These are phyloP conservation scores for Flexamia atlantica DNA, from an alignment of 2,888 invertebrate species.

Conservation along the genomic window DNA sequence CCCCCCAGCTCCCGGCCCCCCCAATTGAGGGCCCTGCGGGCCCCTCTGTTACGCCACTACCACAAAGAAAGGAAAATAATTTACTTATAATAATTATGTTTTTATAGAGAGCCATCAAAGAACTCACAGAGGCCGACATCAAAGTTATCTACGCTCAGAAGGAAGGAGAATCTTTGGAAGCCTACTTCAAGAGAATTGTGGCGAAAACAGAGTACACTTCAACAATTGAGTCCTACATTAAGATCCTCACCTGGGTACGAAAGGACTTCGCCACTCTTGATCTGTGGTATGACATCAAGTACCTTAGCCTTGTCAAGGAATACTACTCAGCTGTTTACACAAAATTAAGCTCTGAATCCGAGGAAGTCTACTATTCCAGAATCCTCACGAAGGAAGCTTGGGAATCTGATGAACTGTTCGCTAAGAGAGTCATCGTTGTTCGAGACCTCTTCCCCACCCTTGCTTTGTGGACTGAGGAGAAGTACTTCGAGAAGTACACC, in stretches of 20 bases:
- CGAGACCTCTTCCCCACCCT: slow-evolving; percentile 20
- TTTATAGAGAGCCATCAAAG: slow-evolving; percentile 1
- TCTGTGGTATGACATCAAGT: slow-evolving; percentile 37
- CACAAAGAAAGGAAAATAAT: too few relatives aligned
- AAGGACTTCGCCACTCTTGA: slow-evolving; percentile 5
- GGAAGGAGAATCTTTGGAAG: not conserved
- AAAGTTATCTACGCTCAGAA: not conserved
- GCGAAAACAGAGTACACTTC: not conserved
- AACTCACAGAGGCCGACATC: slow-evolving; percentile 1
- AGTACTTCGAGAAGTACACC: slow-evolving; percentile 30
- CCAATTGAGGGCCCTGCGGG: too few relatives aligned
- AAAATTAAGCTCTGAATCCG: not conserved
- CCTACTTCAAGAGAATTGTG: slow-evolving; percentile 19
- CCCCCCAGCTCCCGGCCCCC: too few relatives aligned
- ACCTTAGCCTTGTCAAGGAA: not conserved
- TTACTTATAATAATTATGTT: too few relatives aligned
- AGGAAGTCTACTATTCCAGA: slow-evolving; percentile 11
- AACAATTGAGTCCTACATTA: not conserved
- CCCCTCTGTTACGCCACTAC: too few relatives aligned
- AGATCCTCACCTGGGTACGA: slow-evolving; percentile 1
- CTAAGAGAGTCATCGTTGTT: slow-evolving; percentile 13
- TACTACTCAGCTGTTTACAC: slow-evolving; percentile 11
- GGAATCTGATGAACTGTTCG: slow-evolving; percentile 25
- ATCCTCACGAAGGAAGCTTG: slow-evolving; percentile 17
- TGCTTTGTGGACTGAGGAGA: slow-evolving; percentile 32